phyloP scores from a whole-genome alignment of 1,140 invertebrate species.

The Macrosteles quadrilineatus region DNA sequence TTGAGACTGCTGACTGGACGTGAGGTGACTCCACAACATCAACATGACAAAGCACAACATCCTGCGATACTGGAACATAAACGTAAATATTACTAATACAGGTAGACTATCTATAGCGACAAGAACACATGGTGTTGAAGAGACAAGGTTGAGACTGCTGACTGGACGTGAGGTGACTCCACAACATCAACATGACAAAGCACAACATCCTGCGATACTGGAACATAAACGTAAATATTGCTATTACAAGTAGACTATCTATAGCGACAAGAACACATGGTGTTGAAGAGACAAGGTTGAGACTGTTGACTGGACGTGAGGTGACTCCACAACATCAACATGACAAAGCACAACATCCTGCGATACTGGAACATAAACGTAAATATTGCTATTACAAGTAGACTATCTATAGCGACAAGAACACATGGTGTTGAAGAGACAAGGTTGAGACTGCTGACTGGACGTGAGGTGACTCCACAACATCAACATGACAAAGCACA shows the following conservation, averaged over 20 bases:
- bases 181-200: constrained; percentile 4
- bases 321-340: constrained; percentile 3
- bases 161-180: not conserved
- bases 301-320: not conserved
- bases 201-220: not conserved
- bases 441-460: constrained; percentile 45
- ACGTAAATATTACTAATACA: too few relatives aligned
- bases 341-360: not conserved
- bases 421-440: constrained; percentile 64
- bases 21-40: not conserved
- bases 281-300: constrained; percentile 58
- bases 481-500: not conserved
- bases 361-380: not conserved
- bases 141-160: constrained; percentile 50
- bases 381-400: too few relatives aligned
- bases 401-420: constrained; percentile 56
- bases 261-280: constrained; percentile 62
- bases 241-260: constrained; percentile 37
- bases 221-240: too few relatives aligned
- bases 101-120: constrained; percentile 49
- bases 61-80: not conserved
- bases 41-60: constrained; percentile 5
- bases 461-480: not conserved
- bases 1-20: not conserved
- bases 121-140: constrained; percentile 64